Conservation (phyloP, 2,113 vertebrate genomes). For the Ciconia stormi region DNA sequence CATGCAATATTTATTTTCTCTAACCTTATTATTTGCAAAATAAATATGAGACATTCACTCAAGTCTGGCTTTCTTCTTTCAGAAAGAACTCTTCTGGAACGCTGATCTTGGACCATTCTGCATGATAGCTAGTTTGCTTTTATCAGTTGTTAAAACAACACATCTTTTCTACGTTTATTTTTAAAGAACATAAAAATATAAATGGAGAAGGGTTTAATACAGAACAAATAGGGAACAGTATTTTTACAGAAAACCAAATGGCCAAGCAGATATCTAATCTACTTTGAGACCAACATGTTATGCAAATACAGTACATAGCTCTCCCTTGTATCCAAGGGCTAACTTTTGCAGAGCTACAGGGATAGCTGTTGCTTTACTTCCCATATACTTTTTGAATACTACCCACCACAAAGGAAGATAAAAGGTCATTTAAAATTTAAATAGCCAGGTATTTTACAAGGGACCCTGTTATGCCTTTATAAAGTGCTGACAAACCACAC, state of each 20-base stretch:
- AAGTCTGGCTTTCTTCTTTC: not conserved
- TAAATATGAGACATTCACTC: not conserved
- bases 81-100: not conserved
- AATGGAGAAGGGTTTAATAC: slow-evolving; percentile 10
- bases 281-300: not conserved
- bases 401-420: not conserved
- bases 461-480: not conserved
- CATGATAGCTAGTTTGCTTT: not conserved
- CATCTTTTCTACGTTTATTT: not conserved
- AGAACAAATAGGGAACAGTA: not conserved
- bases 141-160: slow-evolving; percentile 6
- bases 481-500: not conserved
- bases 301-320: not conserved
- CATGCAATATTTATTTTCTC: not conserved
- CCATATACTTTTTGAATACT: not conserved
- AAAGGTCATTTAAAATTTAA: not conserved
- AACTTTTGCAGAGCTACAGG: not conserved
- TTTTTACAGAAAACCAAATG: slow-evolving; percentile 22
- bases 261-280: not conserved
- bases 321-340: not conserved
- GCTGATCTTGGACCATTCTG: not conserved
- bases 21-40: slow-evolving; percentile 2
- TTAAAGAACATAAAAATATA: slow-evolving; percentile 20
- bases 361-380: not conserved
- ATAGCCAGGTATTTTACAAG: not conserved